These are phyloP conservation scores for Protobothrops mucrosquamatus DNA, from an alignment of 2,113 vertebrate species.

Conservation along the genomic window DNA sequence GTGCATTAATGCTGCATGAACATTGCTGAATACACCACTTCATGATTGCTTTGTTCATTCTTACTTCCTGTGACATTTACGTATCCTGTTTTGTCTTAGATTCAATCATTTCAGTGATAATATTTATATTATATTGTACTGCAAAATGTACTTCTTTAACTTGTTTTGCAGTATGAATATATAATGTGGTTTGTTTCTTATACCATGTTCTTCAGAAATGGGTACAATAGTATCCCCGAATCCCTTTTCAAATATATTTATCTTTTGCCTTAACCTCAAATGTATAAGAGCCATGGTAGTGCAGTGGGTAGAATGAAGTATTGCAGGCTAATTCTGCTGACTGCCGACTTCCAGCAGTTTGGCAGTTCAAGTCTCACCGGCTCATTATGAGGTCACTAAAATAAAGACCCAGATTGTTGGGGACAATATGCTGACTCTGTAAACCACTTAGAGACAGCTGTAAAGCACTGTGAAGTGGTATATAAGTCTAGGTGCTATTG, in stretches of 20 bases:
- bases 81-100: neutral
- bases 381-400: neutral
- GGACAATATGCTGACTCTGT: neutral
- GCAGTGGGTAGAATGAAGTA: neutral
- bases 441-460: neutral
- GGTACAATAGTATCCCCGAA: neutral
- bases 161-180: neutral
- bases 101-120: neutral
- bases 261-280: neutral
- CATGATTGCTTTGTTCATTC: neutral
- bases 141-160: neutral
- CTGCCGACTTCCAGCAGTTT: too few species aligned
- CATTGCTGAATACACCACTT: neutral
- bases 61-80: neutral
- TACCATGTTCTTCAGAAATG: neutral
- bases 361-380: neutral
- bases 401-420: neutral
- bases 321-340: neutral
- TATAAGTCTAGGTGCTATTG: neutral
- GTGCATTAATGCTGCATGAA: neutral
- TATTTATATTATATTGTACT: neutral
- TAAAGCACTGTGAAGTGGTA: neutral
- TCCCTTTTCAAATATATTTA: neutral
- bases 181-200: neutral
- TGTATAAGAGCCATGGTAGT: neutral